Conservation (phyloP, 92 coral and sea anemone species). For the Montipora capitata region DNA sequence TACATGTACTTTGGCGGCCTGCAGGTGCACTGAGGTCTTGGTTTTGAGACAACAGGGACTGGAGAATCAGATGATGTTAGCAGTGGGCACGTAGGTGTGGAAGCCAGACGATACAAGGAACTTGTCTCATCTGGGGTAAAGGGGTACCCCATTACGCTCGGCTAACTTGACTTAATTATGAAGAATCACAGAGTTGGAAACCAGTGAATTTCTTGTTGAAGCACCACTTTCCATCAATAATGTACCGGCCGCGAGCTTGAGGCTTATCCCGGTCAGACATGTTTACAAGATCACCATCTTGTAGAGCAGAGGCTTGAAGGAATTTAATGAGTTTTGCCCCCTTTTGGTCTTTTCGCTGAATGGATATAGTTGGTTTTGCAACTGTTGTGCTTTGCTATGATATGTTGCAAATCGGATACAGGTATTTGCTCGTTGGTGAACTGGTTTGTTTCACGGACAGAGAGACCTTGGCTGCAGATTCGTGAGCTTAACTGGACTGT, state of each 20-base stretch:
- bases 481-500: too few relatives aligned
- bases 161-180: slow-evolving; percentile 32
- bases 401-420: slow-evolving; percentile 34
- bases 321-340: slow-evolving; percentile 3
- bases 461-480: slow-evolving; percentile 42
- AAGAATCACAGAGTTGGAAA: neutral
- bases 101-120: neutral
- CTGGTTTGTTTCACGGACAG: slow-evolving; percentile 53
- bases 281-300: slow-evolving; percentile 57
- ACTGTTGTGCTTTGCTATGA: too few relatives aligned
- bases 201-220: slow-evolving; percentile 9
- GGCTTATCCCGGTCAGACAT: slow-evolving; percentile 39
- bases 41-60: neutral
- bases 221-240: slow-evolving; percentile 34
- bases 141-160: slow-evolving; percentile 4
- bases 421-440: slow-evolving; percentile 63
- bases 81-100: neutral
- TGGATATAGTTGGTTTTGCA: neutral
- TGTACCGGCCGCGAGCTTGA: slow-evolving; percentile 18
- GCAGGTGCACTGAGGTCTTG: neutral
- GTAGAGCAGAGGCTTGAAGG: neutral
- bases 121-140: neutral
- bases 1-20: neutral
- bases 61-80: neutral
- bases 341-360: slow-evolving; percentile 9